Conservation (phyloP, 2,797 vertebrate species). For the Gadopsis marmoratus region DNA sequence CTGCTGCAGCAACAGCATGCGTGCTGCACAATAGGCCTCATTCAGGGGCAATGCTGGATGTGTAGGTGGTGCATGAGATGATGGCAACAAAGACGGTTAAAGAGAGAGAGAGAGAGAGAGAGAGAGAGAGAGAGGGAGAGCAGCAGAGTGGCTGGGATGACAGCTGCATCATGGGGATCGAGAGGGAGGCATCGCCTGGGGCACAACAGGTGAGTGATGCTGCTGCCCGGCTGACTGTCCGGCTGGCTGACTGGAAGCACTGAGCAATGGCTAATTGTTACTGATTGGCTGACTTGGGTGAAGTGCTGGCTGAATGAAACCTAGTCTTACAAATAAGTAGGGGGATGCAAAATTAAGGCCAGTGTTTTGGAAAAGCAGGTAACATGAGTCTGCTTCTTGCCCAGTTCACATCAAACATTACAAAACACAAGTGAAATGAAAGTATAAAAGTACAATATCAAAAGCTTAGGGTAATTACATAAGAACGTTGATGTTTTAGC, state of each 20-base stretch:
- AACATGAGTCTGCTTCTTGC: neutral
- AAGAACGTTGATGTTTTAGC: neutral
- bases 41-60: slow-evolving; percentile 59
- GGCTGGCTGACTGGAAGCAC: slow-evolving; percentile 57
- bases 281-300: slow-evolving; percentile 30
- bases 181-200: slow-evolving; percentile 53
- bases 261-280: slow-evolving; percentile 53
- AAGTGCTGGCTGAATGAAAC: slow-evolving; percentile 1
- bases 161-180: slow-evolving; percentile 74
- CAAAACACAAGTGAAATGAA: neutral
- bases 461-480: neutral
- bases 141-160: slow-evolving; percentile 52
- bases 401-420: neutral
- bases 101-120: slow-evolving; percentile 32
- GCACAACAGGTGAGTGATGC: slow-evolving; percentile 83
- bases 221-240: slow-evolving; percentile 55
- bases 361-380: neutral
- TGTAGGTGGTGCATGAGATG: slow-evolving; percentile 49
- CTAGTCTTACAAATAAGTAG: neutral
- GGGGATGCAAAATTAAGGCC: neutral
- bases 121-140: slow-evolving; percentile 39
- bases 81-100: slow-evolving; percentile 47
- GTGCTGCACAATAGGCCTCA: slow-evolving; percentile 65
- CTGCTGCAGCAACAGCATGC: slow-evolving; percentile 31
- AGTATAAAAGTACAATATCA: neutral